These are phyloP conservation scores for Tragulus kanchil DNA, from an alignment of 2,113 vertebrate species.

Conservation along the genomic window DNA sequence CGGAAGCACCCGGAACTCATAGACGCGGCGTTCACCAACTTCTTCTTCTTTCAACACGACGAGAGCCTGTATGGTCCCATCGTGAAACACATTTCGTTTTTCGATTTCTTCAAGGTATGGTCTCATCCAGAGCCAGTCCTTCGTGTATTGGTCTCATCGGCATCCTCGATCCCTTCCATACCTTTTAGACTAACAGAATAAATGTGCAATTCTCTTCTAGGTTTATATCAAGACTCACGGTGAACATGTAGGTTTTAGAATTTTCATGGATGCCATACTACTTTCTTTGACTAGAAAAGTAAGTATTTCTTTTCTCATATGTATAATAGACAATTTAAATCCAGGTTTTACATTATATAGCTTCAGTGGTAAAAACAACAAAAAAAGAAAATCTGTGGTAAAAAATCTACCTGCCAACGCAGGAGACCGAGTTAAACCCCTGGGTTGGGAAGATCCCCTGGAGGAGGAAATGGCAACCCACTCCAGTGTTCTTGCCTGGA, in stretches of 20 bases:
- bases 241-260: conserved; percentile 97
- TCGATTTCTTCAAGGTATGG: conserved; percentile 98
- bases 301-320: conserved; percentile 74
- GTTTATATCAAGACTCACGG: conserved; percentile 96
- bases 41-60: conserved; percentile 98
- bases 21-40: conserved; percentile 99
- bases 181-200: neutral
- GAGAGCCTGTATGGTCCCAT: conserved; percentile 97
- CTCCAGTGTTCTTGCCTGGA: neutral
- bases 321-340: neutral
- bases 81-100: conserved; percentile 99
- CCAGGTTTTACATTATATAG: conserved; percentile 15
- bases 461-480: neutral
- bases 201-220: conserved; percentile 86
- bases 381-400: too few relatives aligned
- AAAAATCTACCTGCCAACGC: neutral
- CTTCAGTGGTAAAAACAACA: too few relatives aligned
- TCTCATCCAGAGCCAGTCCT: neutral
- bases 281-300: conserved; percentile 97
- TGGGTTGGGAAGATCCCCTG: neutral
- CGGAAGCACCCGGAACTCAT: conserved; percentile 92
- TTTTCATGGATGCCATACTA: conserved; percentile 98
- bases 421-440: neutral
- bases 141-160: too few relatives aligned
- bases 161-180: too few relatives aligned